A percentile compares a stretch with the other conserved stretches of the same genome.
These are phyloP conservation scores for Chaetura pelagica DNA, from an alignment of 2,113 vertebrate species.

Conservation along the genomic window DNA sequence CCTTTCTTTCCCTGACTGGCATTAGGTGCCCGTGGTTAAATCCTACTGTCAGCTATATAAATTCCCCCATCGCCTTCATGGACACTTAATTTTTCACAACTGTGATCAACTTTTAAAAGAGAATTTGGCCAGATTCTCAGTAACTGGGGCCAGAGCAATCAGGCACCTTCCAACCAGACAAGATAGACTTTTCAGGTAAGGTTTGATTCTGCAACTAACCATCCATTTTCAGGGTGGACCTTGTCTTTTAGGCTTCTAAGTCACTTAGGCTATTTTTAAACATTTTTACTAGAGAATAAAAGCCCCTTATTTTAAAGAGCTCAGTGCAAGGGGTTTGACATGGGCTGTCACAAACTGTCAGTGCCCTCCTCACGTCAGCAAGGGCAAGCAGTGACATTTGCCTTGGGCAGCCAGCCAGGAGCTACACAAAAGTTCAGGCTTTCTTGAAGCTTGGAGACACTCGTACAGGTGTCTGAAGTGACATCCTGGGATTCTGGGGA, in stretches of 20 bases:
- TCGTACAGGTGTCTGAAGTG: neutral
- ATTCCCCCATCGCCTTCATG: neutral
- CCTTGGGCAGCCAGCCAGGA: neutral
- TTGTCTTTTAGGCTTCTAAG: neutral
- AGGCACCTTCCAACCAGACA: neutral
- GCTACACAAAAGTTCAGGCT: neutral
- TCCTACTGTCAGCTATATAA: neutral
- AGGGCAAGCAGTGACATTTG: neutral
- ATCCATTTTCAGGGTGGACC: neutral
- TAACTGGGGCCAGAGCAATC: neutral
- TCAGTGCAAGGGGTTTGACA: neutral
- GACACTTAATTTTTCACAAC: neutral
- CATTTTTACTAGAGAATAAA: neutral
- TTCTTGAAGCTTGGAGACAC: neutral
- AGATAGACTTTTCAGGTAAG: neutral
- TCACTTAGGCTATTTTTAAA: neutral
- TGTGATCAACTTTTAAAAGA: neutral
- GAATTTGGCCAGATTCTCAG: neutral
- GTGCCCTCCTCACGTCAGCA: neutral
- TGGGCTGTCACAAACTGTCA: neutral
- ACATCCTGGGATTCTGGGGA: neutral
- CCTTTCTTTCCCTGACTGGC: neutral
- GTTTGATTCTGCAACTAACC: neutral
- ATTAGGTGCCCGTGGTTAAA: neutral
- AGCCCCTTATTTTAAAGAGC: neutral